Base-by-base conservation (phyloP, 2,888 invertebrate species). In the Leptothorax acervorum region DNA sequence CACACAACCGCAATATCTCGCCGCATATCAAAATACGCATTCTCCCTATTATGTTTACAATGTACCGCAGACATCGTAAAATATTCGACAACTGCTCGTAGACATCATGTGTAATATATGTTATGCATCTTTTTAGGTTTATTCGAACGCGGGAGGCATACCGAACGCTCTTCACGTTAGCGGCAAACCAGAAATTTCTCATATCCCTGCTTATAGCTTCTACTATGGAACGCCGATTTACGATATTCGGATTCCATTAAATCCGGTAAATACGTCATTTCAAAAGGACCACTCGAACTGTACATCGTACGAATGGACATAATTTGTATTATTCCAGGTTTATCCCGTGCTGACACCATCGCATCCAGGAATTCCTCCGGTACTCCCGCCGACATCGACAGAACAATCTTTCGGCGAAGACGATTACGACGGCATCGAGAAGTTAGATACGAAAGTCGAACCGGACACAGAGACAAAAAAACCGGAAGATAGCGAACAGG, bases 381-480 rank as follows among this genome's bases (percentile, higher is more conserved):
- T 8, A 1, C 1, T 60, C 11, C 87, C 91, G 11, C 75, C 87
- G n/a, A 71, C 86, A 3, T 78, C 88, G 31, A 85, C 86, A 9
- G 42, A 48, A 31, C 31, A 57, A 9, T 82, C 87, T 9, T 39
- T 45, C 71, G 23, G 57, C 45, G 84, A 63, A 9, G 9, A 39
- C 42, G 85, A 82, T 39, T 91, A 91, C 65, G 91, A 90, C 76
- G 89, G 90, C 1, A 88, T 92, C 53, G 93, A 93, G 71, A 93
- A 92, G 57, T 85, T 93, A 63, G 93, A 93, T 65, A 84, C 89
- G 48, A 92, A 92, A 86, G 57, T 91, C 12, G 92, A 92, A 2
- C 87, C 90, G 0, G 82, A 65, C 28, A 83, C 82, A 39, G 88
- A 89, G 35, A 86, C 9, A 70, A 85, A 84, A 39, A 79, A 87